Evolutionary conservation across 2,797 vertebrate species (phyloP).

Genomic region (Hybognathus amarus): DNA sequence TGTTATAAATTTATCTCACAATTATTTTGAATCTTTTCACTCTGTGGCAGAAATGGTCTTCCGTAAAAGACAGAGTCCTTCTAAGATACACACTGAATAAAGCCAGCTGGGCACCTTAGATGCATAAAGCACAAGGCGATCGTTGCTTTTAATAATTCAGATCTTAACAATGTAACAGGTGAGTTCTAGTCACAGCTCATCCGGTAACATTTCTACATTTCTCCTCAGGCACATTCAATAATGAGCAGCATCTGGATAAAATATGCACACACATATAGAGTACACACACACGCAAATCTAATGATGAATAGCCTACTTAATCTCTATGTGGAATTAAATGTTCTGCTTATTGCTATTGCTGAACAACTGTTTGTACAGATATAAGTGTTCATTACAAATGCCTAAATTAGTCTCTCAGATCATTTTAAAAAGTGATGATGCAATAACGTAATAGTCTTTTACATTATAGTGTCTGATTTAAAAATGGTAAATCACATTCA

Average conservation of each 20-base stretch:
- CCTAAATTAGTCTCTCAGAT: constrained; percentile 19
- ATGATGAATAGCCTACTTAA: constrained; percentile 47
- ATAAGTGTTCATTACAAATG: constrained; percentile 22
- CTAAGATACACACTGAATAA: neutral
- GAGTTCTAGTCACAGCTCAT: constrained; percentile 41
- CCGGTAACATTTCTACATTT: constrained; percentile 42
- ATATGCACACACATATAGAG: constrained; percentile 23
- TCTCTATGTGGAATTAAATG: constrained; percentile 41
- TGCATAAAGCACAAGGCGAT: constrained; percentile 9
- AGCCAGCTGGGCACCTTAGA: neutral
- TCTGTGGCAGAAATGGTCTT: neutral
- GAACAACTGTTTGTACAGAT: constrained; percentile 30
- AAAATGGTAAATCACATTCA: constrained; percentile 2
- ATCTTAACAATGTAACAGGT: constrained; percentile 16
- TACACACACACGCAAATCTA: constrained; percentile 40
- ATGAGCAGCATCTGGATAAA: constrained; percentile 50
- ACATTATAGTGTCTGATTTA: neutral
- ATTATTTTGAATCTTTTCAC: neutral
- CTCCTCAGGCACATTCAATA: constrained; percentile 51
- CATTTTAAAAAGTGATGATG: neutral
- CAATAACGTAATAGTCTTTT: neutral
- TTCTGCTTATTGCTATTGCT: constrained; percentile 23
- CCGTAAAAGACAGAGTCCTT: neutral
- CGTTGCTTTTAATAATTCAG: constrained; percentile 43
- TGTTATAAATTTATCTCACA: neutral